phyloP scores from a whole-genome alignment of 2,888 invertebrate species.

The Pinctada fucata region DNA sequence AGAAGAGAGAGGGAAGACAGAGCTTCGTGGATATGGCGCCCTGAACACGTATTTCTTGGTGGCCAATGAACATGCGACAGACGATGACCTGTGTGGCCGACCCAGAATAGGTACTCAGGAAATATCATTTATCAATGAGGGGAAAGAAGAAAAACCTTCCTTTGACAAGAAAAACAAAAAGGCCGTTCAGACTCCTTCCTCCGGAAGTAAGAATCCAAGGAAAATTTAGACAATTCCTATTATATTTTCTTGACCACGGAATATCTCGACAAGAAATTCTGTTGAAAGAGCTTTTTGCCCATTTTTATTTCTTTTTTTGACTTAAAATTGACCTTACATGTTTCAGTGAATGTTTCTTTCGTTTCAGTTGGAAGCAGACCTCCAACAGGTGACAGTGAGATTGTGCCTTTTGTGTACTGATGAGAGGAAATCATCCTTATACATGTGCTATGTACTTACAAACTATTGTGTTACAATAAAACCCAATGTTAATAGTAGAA shows the following conservation, averaged over 20 bases:
- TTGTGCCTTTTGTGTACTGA: conserved; percentile 35
- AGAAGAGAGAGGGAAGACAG: conserved; percentile 60
- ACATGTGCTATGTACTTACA: too few relatives aligned
- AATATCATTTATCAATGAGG: conserved; percentile 48
- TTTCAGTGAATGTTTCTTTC: not conserved
- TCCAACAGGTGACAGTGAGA: conserved; percentile 46
- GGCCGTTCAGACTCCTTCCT: conserved; percentile 42
- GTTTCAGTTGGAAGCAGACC: conserved; percentile 45
- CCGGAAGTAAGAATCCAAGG: conserved; percentile 38
- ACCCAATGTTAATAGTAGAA: too few relatives aligned
- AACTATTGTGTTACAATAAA: too few relatives aligned
- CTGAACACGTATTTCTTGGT: conserved; percentile 60
- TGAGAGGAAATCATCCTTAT: not conserved
- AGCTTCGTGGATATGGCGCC: conserved; percentile 55
- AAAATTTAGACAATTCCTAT: not conserved
- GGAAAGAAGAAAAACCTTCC: conserved; percentile 37
- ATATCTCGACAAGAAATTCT: too few relatives aligned
- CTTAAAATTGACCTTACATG: too few relatives aligned
- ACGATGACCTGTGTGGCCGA: conserved; percentile 48
- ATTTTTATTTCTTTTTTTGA: too few relatives aligned
- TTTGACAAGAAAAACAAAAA: conserved; percentile 44
- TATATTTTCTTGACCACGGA: too few relatives aligned
- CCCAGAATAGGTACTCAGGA: conserved; percentile 41
- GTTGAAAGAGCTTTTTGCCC: too few relatives aligned
- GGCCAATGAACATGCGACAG: conserved; percentile 46